Conservation (phyloP, 2,888 invertebrate genomes). For the Drosophila differens region DNA sequence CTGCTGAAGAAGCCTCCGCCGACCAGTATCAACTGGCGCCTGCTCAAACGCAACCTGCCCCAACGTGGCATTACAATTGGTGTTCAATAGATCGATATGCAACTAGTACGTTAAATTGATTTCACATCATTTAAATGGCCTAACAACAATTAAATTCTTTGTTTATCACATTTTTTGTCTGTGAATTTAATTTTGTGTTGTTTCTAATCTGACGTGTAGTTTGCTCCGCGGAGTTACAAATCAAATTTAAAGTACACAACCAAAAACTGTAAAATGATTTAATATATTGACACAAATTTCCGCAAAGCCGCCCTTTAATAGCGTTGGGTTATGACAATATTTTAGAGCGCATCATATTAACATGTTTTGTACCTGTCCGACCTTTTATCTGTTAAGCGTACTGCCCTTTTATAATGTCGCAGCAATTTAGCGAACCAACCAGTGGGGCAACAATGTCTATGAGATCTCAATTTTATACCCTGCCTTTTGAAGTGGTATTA, state of each 20-base stretch:
- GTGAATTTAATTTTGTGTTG: neutral
- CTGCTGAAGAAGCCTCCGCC: constrained; percentile 42
- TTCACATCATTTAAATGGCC: neutral
- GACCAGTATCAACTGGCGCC: constrained; percentile 66
- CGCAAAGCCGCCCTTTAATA: neutral
- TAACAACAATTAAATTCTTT: neutral
- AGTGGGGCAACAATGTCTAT: neutral
- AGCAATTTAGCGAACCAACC: constrained; percentile 30
- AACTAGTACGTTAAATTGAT: too few species aligned
- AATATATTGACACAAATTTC: neutral
- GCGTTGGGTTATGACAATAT: neutral
- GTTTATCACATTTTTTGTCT: neutral
- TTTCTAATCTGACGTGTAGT: neutral
- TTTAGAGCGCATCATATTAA: constrained; percentile 36
- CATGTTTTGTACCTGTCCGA: constrained; percentile 48
- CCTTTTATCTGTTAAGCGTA: constrained; percentile 23
- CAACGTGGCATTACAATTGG: constrained; percentile 23
- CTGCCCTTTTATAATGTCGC: constrained; percentile 40
- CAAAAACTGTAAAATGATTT: neutral
- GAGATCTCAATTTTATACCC: neutral
- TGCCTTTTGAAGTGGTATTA: neutral
- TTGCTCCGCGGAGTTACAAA: neutral
- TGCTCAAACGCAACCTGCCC: constrained; percentile 66
- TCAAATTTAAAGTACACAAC: neutral
- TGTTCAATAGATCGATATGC: constrained; percentile 26